phyloP scores from a whole-genome alignment of 2,888 invertebrate genomes.

The Parthenolecanium corni region DNA sequence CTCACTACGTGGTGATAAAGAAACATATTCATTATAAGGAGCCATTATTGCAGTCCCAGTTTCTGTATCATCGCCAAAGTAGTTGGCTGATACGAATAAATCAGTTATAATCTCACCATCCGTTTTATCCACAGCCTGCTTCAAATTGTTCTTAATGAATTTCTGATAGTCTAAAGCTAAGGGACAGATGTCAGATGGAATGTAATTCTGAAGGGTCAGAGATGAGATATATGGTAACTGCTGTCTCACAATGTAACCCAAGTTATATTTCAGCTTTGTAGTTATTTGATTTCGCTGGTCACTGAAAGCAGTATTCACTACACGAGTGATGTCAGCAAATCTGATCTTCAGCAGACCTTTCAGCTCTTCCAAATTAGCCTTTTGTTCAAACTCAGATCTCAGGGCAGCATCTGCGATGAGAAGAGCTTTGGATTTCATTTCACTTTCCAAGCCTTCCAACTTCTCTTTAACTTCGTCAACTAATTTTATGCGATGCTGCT shows the following conservation, averaged over 20 bases:
- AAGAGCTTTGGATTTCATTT: not conserved
- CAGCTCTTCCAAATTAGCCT: not conserved
- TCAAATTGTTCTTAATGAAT: not conserved
- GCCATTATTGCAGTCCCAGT: not conserved
- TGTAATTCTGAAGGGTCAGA: conserved; percentile 9
- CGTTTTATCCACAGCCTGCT: not conserved
- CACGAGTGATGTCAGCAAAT: conserved; percentile 3
- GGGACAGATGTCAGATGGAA: conserved; percentile 11
- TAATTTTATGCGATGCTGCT: not conserved
- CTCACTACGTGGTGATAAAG: not conserved
- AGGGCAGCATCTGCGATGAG: not conserved
- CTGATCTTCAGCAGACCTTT: not conserved
- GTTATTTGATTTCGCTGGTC: conserved; percentile 69
- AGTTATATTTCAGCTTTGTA: conserved; percentile 83
- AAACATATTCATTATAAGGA: too few species aligned
- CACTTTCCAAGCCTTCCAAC: not conserved
- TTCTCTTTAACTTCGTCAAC: not conserved
- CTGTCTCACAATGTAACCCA: conserved; percentile 40
- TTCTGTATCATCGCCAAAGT: not conserved
- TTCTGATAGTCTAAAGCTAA: not conserved
- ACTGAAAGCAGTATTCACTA: not conserved
- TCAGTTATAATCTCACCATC: not conserved
- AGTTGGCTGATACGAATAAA: not conserved
- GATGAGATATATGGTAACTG: conserved; percentile 9
- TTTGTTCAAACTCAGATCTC: not conserved